Base-by-base conservation (phyloP, 1,140 invertebrate genomes). In the Anthonomus grandis region DNA sequence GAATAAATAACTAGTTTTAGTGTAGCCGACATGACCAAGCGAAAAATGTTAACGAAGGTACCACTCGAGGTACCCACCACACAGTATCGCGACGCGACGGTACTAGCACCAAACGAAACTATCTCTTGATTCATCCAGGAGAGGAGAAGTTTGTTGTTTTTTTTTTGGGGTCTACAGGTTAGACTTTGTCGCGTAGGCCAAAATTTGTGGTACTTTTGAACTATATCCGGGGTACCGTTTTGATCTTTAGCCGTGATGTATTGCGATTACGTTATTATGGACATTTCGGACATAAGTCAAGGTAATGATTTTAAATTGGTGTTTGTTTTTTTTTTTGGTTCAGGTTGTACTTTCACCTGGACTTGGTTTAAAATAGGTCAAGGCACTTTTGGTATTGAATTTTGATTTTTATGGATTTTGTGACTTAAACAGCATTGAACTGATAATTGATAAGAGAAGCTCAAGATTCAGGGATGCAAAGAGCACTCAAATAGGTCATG, bases 221-320 rank as follows among this genome's bases (percentile, higher is more conserved):
- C 50, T 59, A 38, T 13, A n/a, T 17, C 10, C 18, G 5, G 9
- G 24, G 46, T 23, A 48, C 46, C 12, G 21, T 4, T 31, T 39
- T 23, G 4, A 52, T n/a, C 18, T 46, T 45, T 41, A 41, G 12
- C 8, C 2, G 47, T 15, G 12, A 63, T 63, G 61, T 63, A 56
- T 59, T 54, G 61, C 48, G 61, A 63, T 47, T 63, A 63, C 34
- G 53, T 63, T 52, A 52, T 63, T 51, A 63, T 63, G 61, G 61
- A 63, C 38, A 63, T 63, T 51, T 51, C 61, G 22, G 57, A 63
- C 37, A 39, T 59, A 5, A 52, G 47, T 59, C 61, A 63, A 63
- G 61, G 61, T 63, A 63, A 58, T 36, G n/a, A 31, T 31, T 31
- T 31, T n/a, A 8, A 31, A 8, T 31, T 6, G 27, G 6, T 31